Conservation (phyloP, 2,797 vertebrate species). For the Pempheris klunzingeri region DNA sequence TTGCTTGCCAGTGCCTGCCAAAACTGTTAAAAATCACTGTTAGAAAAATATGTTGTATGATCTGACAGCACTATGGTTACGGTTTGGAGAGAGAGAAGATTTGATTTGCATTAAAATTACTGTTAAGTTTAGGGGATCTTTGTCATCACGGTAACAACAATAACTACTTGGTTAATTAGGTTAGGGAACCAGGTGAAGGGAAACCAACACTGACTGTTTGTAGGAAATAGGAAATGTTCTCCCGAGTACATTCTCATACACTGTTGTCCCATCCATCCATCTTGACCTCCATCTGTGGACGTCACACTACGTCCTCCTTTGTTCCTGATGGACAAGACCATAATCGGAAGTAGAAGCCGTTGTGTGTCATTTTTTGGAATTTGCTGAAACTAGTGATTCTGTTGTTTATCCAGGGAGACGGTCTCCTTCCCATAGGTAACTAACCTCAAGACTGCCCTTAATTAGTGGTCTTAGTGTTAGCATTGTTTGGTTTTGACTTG, state of each 20-base stretch:
- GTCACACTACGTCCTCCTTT: neutral
- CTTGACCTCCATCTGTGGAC: neutral
- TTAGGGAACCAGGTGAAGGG: neutral
- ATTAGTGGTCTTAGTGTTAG: slow-evolving; percentile 50
- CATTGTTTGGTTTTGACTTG: slow-evolving; percentile 58
- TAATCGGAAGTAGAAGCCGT: slow-evolving; percentile 1
- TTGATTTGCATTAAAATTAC: neutral
- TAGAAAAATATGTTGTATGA: neutral
- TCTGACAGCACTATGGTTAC: neutral
- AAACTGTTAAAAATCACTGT: neutral
- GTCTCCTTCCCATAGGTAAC: slow-evolving; percentile 18
- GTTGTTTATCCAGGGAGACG: slow-evolving; percentile 5
- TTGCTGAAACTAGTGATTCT: neutral
- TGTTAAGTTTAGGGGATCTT: neutral
- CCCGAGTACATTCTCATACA: neutral
- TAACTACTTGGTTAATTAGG: neutral
- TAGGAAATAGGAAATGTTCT: neutral
- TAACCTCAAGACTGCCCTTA: slow-evolving; percentile 38
- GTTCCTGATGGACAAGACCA: neutral
- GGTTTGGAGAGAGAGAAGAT: neutral
- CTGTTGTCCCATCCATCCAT: neutral
- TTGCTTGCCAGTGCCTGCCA: neutral
- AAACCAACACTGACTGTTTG: neutral
- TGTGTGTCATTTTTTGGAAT: slow-evolving; percentile 17
- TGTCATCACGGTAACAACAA: neutral